Percentiles rank a stretch among this genome's conserved stretches.
These are phyloP conservation scores for Drosophila erecta DNA, from an alignment of 1,140 invertebrate genomes.

Conservation along the genomic window DNA sequence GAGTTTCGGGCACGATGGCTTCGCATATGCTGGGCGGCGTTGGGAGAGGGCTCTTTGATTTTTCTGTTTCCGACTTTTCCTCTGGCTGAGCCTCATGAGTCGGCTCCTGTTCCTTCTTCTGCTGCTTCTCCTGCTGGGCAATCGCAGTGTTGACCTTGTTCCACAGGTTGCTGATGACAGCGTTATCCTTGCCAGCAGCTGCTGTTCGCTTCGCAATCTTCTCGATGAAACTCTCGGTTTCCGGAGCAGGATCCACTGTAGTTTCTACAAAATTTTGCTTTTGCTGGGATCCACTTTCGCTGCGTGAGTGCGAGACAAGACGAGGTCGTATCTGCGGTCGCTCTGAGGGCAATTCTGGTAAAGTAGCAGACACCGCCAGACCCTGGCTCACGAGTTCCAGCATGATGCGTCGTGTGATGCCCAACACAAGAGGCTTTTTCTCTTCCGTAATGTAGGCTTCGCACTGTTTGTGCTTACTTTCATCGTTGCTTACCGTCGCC, in stretches of 20 bases:
- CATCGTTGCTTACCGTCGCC: constrained; percentile 24
- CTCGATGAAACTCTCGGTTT: constrained; percentile 71
- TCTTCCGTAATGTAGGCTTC: constrained; percentile 61
- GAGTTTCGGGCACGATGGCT: constrained; percentile 16
- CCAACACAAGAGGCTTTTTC: constrained; percentile 52
- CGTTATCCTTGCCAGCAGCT: constrained; percentile 60
- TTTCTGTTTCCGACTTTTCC: neutral
- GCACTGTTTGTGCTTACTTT: constrained; percentile 53
- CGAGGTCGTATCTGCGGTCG: constrained; percentile 75
- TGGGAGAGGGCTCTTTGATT: constrained; percentile 14
- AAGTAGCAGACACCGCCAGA: constrained; percentile 65
- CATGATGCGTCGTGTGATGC: constrained; percentile 67
- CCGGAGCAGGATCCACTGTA: constrained; percentile 6
- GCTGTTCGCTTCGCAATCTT: constrained; percentile 75
- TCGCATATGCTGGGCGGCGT: constrained; percentile 39
- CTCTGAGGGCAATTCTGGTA: constrained; percentile 74
- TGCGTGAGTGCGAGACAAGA: constrained; percentile 59
- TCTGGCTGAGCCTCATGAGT: neutral
- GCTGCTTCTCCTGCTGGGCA: constrained; percentile 50
- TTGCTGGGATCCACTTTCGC: constrained; percentile 39
- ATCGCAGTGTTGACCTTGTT: constrained; percentile 68
- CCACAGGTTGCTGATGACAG: constrained; percentile 65
- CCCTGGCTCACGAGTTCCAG: constrained; percentile 65
- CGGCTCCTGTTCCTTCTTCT: neutral
- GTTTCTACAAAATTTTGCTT: constrained; percentile 33